These are phyloP conservation scores for Ernsta delagoae DNA, from an alignment of 2,888 invertebrate species.

Conservation along the genomic window DNA sequence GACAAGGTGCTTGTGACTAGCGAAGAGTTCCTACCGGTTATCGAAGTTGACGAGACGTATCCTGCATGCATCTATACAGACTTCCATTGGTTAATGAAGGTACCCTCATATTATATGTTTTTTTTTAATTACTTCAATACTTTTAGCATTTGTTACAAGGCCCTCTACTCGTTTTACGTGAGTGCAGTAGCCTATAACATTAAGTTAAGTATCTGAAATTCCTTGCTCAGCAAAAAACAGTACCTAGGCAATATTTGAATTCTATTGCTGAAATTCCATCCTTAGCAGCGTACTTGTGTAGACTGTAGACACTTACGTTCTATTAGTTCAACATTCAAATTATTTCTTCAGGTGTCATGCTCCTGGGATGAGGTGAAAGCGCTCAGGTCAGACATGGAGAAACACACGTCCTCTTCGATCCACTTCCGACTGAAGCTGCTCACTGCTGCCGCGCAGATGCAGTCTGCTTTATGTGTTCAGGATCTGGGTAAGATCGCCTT, in stretches of 20 bases:
- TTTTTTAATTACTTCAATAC: too few relatives aligned
- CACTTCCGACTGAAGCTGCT: slow-evolving; percentile 96
- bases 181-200: too few relatives aligned
- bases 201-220: too few relatives aligned
- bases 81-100: slow-evolving; percentile 99
- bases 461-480: slow-evolving; percentile 95
- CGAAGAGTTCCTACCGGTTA: slow-evolving; percentile 98
- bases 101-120: too few relatives aligned
- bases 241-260: too few relatives aligned
- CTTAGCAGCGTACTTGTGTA: too few relatives aligned
- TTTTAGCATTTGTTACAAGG: too few relatives aligned
- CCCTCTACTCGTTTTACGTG: too few relatives aligned
- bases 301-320: too few relatives aligned
- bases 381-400: slow-evolving; percentile 97
- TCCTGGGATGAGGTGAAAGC: slow-evolving; percentile 98
- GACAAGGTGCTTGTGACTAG: slow-evolving; percentile 98
- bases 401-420: slow-evolving; percentile 94
- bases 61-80: slow-evolving; percentile 96
- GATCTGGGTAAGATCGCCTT: slow-evolving; percentile 88
- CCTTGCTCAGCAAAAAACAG: too few relatives aligned
- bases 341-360: slow-evolving; percentile 89
- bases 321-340: background rate
- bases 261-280: too few relatives aligned
- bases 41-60: slow-evolving; percentile 98
- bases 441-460: slow-evolving; percentile 96